These are phyloP conservation scores for Bombus difficillimus DNA, from an alignment of 1,140 invertebrate genomes.

Conservation along the genomic window DNA sequence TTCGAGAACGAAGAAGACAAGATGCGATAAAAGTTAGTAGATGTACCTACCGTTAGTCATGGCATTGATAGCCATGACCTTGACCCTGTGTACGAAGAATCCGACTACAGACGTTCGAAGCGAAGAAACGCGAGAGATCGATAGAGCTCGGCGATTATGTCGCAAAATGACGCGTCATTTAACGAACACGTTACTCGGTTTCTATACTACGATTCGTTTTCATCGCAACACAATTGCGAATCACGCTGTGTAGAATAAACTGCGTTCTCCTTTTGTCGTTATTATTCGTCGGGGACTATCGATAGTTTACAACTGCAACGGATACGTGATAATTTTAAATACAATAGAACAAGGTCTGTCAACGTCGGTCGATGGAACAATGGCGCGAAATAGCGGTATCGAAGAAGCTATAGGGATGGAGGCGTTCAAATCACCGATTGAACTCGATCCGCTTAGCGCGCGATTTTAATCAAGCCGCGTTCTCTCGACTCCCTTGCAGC, in stretches of 20 bases:
- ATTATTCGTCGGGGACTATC: not conserved
- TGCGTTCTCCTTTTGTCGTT: not conserved
- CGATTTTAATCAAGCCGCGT: constrained; percentile 16
- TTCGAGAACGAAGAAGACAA: too few relatives aligned
- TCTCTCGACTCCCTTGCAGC: not conserved
- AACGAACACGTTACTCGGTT: not conserved
- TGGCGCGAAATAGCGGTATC: not conserved
- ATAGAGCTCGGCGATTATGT: not conserved
- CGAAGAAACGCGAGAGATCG: constrained; percentile 6
- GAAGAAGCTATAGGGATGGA: not conserved
- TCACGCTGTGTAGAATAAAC: not conserved
- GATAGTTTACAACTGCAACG: not conserved
- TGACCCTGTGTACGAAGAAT: not conserved
- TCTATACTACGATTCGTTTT: not conserved
- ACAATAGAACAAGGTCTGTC: not conserved
- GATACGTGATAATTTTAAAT: not conserved
- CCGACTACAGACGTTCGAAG: not conserved
- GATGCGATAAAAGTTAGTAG: not conserved
- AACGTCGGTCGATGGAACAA: not conserved
- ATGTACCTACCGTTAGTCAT: constrained; percentile 78
- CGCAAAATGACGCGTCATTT: not conserved
- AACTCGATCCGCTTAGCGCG: not conserved
- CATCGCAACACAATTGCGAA: not conserved
- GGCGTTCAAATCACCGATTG: constrained; percentile 17
- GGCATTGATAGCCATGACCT: constrained; percentile 55